Percentiles rank a stretch among this genome's conserved stretches.
These are phyloP conservation scores for Nasonia longicornis DNA, from an alignment of 1,140 invertebrate species.

Conservation along the genomic window DNA sequence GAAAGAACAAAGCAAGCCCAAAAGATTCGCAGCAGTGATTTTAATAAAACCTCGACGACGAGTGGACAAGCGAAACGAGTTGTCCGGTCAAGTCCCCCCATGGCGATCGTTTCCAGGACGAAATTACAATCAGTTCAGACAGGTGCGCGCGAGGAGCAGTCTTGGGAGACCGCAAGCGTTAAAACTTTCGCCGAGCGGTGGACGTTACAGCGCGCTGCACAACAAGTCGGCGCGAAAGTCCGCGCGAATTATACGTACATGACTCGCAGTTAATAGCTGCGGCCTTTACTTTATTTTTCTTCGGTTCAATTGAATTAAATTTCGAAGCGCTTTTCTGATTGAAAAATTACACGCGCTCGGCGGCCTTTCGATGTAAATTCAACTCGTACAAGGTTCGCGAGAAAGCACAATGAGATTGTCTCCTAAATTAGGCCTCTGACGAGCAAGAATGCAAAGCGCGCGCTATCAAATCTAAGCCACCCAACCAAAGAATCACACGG, in stretches of 20 bases:
- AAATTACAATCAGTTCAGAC: constrained; percentile 54
- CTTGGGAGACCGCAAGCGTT: constrained; percentile 29
- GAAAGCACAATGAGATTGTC: not conserved
- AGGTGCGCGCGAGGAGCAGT: constrained; percentile 41
- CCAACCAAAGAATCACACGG: not conserved
- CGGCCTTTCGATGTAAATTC: too few relatives aligned
- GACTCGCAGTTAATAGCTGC: constrained; percentile 12
- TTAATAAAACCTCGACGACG: constrained; percentile 50
- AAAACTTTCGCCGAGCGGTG: constrained; percentile 45
- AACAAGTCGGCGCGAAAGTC: constrained; percentile 20
- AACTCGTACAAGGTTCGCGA: too few relatives aligned
- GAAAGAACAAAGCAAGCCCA: not conserved
- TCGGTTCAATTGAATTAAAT: constrained; percentile 37
- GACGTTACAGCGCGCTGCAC: constrained; percentile 12
- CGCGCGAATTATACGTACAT: constrained; percentile 3
- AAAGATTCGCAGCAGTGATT: constrained; percentile 24
- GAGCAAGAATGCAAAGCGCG: not conserved
- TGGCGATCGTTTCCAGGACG: constrained; percentile 46
- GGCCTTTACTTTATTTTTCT: constrained; percentile 22
- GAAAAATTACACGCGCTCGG: constrained; percentile 14
- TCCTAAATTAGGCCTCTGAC: not conserved
- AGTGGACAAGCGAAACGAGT: constrained; percentile 44
- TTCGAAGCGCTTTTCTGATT: constrained; percentile 6
- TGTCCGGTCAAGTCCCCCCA: constrained; percentile 49
- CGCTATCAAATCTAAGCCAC: too few relatives aligned